A percentile compares a stretch with the other conserved stretches of the same genome.
phyloP scores from a whole-genome alignment of 2,797 vertebrate genomes.

The Lithobates pipiens region DNA sequence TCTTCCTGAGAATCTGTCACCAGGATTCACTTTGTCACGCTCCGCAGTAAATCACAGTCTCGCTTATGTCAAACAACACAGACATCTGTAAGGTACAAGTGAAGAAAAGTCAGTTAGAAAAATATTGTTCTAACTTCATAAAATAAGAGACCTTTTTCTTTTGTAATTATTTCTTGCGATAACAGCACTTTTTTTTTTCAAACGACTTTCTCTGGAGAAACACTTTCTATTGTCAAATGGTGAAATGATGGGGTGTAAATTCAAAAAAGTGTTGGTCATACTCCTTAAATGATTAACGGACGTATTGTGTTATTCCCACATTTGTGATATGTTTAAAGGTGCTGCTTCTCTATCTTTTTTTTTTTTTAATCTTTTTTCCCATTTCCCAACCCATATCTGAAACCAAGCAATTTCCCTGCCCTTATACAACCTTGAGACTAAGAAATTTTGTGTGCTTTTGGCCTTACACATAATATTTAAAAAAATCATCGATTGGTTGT shows the following conservation, averaged over 20 bases:
- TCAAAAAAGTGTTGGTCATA: not conserved
- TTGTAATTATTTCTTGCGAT: not conserved
- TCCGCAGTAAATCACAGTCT: conserved; percentile 19
- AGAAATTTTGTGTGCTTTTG: no score
- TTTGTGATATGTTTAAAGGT: no score
- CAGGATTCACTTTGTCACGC: conserved; percentile 47
- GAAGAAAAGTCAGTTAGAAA: not conserved
- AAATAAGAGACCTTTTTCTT: not conserved
- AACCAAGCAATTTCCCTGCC: no score
- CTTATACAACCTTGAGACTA: no score
- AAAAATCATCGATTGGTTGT: no score
- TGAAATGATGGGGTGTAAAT: not conserved
- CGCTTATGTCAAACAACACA: not conserved
- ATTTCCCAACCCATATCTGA: no score
- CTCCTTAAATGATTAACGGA: not conserved
- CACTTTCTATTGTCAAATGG: not conserved
- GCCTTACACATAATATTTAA: no score
- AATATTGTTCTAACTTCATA: not conserved
- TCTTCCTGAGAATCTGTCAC: conserved; percentile 54
- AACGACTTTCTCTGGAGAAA: not conserved
- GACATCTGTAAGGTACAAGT: not conserved
- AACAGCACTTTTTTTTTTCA: not conserved
- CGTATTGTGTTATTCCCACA: not conserved
- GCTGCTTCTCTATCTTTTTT: no score
- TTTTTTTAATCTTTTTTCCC: no score